Evolutionary conservation across 2,113 vertebrate genomes (phyloP), one percentile per base, ranked within the genome.

Genomic region (Tychaedon coryphoeus): DNA sequence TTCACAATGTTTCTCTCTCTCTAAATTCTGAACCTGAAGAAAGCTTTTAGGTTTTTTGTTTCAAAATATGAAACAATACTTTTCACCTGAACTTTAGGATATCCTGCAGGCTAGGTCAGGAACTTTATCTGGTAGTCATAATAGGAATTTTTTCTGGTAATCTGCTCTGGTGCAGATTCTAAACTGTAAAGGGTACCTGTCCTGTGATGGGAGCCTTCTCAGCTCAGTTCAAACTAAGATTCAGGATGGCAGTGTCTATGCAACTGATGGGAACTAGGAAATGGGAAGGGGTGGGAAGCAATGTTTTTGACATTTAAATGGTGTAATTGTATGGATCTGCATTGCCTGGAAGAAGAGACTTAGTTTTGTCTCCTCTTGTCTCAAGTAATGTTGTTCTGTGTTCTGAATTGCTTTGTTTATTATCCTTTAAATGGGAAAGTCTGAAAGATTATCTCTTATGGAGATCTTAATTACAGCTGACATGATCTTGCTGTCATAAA

Each of bases 381-480:
- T 91, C 0, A 0, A 84, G 50, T 61, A 48, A 78, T 6, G 8
- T 19, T 69, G n/a, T 65, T 80, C 62, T 53, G 73, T 78, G 36
- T 67, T 80, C 70, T 61, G 61, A 95, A 75, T 54, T 86, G 5
- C 45, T 61, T 69, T 77, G 17, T 56, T 71, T 22, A 29, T 72
- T 90, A 40, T 75, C 28, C 47, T 80, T 87, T 67, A 86, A 54
- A 56, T 8, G 20, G 36, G n/a, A 60, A 78, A 60, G 66, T 70
- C 77, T 78, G 38, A 80, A 88, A 81, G 79, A 8, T 29, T 85
- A 13, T 75, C 60, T 90, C 85, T 64, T 40, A 40, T 0, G 1
- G 62, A 79, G 83, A 86, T 65, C 54, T 71, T 92, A 73, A 95
- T 88, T 83, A 76, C 53, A 64, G 47, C 13, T 96, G 84, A 94